These are phyloP conservation scores for Bucco capensis DNA, from an alignment of 2,113 vertebrate species.

Conservation along the genomic window DNA sequence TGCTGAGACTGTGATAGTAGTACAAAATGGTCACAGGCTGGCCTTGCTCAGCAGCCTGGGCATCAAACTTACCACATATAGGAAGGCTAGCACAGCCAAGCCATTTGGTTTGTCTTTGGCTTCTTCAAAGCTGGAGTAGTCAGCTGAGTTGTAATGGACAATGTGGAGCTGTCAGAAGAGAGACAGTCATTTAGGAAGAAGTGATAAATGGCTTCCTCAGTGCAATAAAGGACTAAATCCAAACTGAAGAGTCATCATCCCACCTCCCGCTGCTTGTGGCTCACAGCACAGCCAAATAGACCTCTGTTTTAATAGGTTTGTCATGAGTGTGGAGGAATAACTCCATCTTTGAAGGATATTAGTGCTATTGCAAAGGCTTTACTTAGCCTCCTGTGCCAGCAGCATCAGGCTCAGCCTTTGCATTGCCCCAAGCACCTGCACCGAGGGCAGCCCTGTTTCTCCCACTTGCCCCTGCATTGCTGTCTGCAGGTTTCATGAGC, in stretches of 20 bases:
- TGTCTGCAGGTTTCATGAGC: not conserved
- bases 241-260: not conserved
- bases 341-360: not conserved
- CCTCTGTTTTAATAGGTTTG: not conserved
- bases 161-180: slow-evolving; percentile 82
- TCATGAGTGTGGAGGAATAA: not conserved
- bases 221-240: not conserved
- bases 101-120: slow-evolving; percentile 81
- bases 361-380: not conserved
- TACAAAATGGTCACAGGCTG: not conserved
- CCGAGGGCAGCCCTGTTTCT: fast-evolving
- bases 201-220: not conserved
- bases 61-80: slow-evolving; percentile 75
- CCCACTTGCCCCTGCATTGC: not conserved
- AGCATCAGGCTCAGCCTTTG: not conserved
- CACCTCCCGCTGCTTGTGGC: not conserved
- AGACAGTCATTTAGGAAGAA: not conserved
- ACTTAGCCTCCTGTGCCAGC: not conserved
- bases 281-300: not conserved
- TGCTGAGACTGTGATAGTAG: not conserved
- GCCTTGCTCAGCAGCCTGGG: not conserved
- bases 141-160: slow-evolving; percentile 88
- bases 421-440: not conserved
- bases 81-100: slow-evolving; percentile 85
- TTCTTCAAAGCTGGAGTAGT: slow-evolving; percentile 78